phyloP scores from a whole-genome alignment of 2,888 invertebrate species.

The Ernsta delagoae region DNA sequence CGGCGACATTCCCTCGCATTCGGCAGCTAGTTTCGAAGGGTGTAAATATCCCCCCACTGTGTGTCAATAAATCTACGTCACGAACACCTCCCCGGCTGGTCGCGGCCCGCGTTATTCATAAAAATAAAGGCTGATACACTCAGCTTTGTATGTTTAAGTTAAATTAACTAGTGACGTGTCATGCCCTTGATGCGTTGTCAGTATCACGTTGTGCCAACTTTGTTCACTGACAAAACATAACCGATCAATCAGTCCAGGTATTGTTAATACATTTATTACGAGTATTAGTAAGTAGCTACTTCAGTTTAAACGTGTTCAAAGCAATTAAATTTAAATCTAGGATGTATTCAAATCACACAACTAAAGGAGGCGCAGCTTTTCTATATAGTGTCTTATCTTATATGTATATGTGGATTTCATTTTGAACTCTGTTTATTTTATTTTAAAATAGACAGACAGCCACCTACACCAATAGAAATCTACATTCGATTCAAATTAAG shows the following conservation, averaged over 20 bases:
- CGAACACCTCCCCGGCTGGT: conserved; percentile 27
- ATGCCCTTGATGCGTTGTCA: neutral
- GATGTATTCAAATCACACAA: no score
- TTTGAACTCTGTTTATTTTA: no score
- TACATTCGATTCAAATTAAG: no score
- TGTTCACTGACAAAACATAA: conserved; percentile 2
- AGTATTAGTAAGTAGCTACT: no score
- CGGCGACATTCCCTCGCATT: conserved; percentile 24
- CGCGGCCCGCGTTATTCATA: conserved; percentile 27
- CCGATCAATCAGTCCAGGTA: neutral
- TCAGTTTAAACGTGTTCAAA: no score
- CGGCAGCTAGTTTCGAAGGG: conserved; percentile 30
- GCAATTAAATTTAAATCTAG: no score
- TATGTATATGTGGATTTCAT: no score
- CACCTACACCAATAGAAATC: no score
- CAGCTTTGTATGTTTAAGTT: conserved; percentile 9
- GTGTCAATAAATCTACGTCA: conserved; percentile 36
- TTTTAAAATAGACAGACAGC: no score
- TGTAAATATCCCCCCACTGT: conserved; percentile 32
- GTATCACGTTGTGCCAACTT: neutral
- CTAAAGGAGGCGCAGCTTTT: no score
- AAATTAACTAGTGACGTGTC: conserved; percentile 5
- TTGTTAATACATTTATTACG: no score
- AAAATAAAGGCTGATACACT: conserved; percentile 4
- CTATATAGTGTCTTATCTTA: no score